Base-by-base conservation (phyloP, 2,888 invertebrate species). In the Lasioglossum pauxillum region DNA sequence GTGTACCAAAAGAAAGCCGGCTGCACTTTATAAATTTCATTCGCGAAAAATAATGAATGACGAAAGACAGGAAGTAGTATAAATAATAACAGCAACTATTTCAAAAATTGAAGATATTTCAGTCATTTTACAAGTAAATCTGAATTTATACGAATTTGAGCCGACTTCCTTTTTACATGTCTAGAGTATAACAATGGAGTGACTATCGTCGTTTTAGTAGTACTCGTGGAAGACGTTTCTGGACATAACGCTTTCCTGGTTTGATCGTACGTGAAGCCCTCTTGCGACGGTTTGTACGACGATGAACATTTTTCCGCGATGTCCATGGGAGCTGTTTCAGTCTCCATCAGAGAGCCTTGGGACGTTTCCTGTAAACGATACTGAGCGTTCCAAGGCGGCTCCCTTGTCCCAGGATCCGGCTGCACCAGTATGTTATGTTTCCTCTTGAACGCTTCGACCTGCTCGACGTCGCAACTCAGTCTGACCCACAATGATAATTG, bases 401-500 rank as follows among this genome's bases (percentile, higher is more conserved):
- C 5, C 14, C 0, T 0, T 7, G 14, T 10, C 2, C 0, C n/a
- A 5, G n/a, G 2, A 16, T 78, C 78, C 19, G 41, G 0, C 1
- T 31, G 19, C 3, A 74, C 23, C 27, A 44, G 38, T 53, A 90
- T 67, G 5, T 85, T 86, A 7, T 85, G 83, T 69, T 86, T 80
- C 64, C 80, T 88, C 64, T 92, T 93, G 81, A 93, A 94, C 7
- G 44, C 78, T 23, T 91, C 86, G 3, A 94, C 90, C 71, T 90
- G 88, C n/a, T 92, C 87, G 5, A 92, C 67, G 74, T 93, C 91
- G 57, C 94, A 94, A 67, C 92, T 93, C 44, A 94, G 86, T 19
- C 92, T 89, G 16, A 94, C 86, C 94, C 94, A 94, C 3, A 94
- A 69, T 2, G 93, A 93, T 49, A 94, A 84, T 75, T 94, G 91